Percentiles rank a stretch among this genome's conserved stretches.
Evolutionary conservation across 2,797 vertebrate species (phyloP).

Genomic region (Hipposideros larvatus): DNA sequence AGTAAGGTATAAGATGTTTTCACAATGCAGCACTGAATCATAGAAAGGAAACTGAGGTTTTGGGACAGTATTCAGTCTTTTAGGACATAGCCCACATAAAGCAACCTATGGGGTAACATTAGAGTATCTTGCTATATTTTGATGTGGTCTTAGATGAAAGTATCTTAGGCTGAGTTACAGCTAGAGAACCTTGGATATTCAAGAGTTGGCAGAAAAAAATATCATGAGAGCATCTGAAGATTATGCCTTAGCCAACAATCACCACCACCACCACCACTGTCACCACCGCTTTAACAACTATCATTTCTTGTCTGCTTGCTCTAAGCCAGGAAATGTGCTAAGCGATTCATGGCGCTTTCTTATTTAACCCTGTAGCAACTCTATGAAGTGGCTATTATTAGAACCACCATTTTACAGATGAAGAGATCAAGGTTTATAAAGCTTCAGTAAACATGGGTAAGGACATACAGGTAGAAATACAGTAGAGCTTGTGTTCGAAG

Average conservation of each 20-base stretch:
- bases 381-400: background rate
- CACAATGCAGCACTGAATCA: background rate
- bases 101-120: background rate
- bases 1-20: background rate
- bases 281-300: background rate
- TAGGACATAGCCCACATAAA: background rate
- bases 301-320: background rate
- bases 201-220: background rate
- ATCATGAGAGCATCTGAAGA: background rate
- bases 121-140: background rate
- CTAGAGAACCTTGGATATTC: background rate
- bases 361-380: background rate
- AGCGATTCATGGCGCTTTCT: background rate
- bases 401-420: background rate
- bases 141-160: background rate
- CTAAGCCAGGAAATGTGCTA: background rate
- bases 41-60: background rate
- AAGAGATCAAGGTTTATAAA: constrained; percentile 23
- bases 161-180: background rate
- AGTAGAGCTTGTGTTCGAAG: background rate
- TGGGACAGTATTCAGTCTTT: background rate
- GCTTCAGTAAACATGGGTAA: background rate
- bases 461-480: background rate
- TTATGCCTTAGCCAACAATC: background rate
- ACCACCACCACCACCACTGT: background rate